Base-by-base conservation (phyloP, 1,140 invertebrate genomes). In the Sogatella furcifera region DNA sequence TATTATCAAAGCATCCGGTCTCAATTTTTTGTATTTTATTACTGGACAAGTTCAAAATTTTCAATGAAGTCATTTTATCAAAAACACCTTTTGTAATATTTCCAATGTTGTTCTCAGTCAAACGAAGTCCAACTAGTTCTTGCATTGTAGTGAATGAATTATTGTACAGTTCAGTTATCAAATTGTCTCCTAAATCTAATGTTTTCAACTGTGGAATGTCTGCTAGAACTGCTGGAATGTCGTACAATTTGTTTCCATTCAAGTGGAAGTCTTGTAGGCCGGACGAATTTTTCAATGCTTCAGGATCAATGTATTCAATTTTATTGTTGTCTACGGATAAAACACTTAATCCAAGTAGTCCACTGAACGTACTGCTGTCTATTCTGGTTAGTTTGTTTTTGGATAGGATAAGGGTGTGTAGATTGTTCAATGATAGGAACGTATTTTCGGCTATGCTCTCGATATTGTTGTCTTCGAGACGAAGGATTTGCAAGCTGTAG, bases 11-110 rank as follows among this genome's bases (percentile, higher is more conserved):
- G 14, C 86, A 82, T 19, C 89, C 90, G 1, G 85, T 78, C 71
- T 94, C 88, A n/a, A 95, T 85, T 69, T 81, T 80, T 66, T 88
- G 83, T 58, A 96, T 87, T 70, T 88, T 86, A 74, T 95, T 95
- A 57, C 87, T 78, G 14, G 91, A 90, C 56, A 95, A 77, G 74
- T 95, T 94, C 21, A 95, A 76, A 65, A 92, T 91, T 75, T 90
- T 89, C 28, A 96, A 75, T 4, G 88, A 83, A 34, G 82, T 81
- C 80, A 94, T 83, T 71, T 87, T 85, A 68, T 85, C 84, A 71
- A 95, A 93, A 8, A 90, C 83, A 1, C 88, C 88, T 72, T 87
- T 88, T 8, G 82, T 82, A 10, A 95, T 82, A 70, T 90, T 90
- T n/a, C 85, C 86, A 62, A 95, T 86, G 65, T 86, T 83, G 74